Evolutionary conservation across 1,140 invertebrate genomes (phyloP), one percentile per base, ranked within the genome.

Genomic region (Ridgeia piscesae): DNA sequence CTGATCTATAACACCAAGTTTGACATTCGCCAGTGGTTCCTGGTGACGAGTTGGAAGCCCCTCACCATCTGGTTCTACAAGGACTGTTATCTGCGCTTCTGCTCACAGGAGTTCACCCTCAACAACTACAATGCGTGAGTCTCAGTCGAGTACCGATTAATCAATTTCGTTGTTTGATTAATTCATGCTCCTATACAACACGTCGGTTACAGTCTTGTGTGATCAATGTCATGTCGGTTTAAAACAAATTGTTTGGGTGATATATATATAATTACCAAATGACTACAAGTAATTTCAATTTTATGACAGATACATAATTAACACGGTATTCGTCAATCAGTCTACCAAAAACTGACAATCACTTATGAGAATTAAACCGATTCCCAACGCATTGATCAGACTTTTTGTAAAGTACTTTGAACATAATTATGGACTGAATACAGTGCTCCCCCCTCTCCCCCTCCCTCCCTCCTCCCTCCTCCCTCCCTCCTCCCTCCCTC

Each of bases 41-140:
- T 99, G 88, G 97, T 99, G 6, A 98, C 98, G 0, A 98, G 97
- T 95, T 98, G 98, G 93, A 98, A 98, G 95, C 98, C 98, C 1
- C 95, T 99, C 33, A 98, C 98, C 2, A 97, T 99, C 34, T 99
- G 98, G 98, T 97, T 99, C 96, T 99, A 98, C 96, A 98, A 97
- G 97, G 95, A 96, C 93, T 95, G 98, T 95, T 99, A 99, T 95
- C 96, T 99, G 92, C 96, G 98, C 92, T 99, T 99, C 96, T 99
- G 98, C 95, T 98, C 98, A 0, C 98, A 99, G 96, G 97, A 98
- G 95, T 99, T 98, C 96, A 98, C 97, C 93, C 95, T 99, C 89
- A 97, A 97, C n/a, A 98, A 98, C 95, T 98, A 98, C 94, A 98
- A 99, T 95, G 98, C 99, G 96, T 98, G 93, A 93, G 93, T 93